Evolutionary conservation across 1,140 invertebrate species (phyloP).

Genomic region (Macrocentrus cingulum): DNA sequence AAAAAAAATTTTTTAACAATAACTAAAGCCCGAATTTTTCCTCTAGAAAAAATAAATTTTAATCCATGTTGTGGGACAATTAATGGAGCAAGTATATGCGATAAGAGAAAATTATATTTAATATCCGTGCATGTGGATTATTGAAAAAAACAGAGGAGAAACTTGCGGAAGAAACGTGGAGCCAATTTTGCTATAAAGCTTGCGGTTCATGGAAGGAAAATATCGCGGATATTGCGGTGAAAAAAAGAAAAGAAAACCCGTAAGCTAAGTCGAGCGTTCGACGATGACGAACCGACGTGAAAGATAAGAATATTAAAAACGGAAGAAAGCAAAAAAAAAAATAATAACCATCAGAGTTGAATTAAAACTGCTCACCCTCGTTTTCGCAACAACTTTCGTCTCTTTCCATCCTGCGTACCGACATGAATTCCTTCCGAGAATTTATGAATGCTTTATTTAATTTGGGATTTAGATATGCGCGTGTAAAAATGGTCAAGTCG

Average conservation of each 20-base stretch:
- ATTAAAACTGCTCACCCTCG: constrained; percentile 17
- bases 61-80: too few species aligned
- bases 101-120: too few species aligned
- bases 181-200: constrained; percentile 43
- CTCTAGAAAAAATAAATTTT: too few species aligned
- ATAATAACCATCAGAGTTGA: background rate
- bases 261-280: constrained; percentile 1
- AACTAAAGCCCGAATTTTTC: too few species aligned
- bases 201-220: constrained; percentile 34
- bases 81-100: too few species aligned
- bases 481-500: background rate
- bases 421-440: constrained; percentile 21
- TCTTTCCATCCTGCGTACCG: background rate
- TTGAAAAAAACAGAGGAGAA: constrained; percentile 21
- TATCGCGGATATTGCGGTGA: constrained; percentile 19
- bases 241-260: too few species aligned
- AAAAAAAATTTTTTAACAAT: too few species aligned
- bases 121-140: too few species aligned
- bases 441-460: constrained; percentile 43
- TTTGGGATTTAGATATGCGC: constrained; percentile 29
- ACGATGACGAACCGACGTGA: background rate
- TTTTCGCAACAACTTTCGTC: background rate
- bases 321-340: background rate
- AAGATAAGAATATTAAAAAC: constrained; percentile 15
- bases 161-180: constrained; percentile 25